These are phyloP conservation scores for Eumerus sabulonum DNA, from an alignment of 2,888 invertebrate species.

Conservation along the genomic window DNA sequence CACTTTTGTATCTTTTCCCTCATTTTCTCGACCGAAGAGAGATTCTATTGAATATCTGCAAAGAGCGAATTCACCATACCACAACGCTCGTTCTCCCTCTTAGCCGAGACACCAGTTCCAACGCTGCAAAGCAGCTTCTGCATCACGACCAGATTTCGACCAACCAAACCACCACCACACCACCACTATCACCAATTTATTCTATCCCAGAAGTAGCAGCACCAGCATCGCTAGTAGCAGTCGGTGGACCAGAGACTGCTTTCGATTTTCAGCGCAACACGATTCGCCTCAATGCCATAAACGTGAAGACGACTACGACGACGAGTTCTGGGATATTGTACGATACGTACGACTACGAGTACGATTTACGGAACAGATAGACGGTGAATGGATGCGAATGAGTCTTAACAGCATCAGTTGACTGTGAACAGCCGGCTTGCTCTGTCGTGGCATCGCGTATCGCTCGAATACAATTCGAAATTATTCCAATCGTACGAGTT, in stretches of 20 bases:
- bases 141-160: slow-evolving; percentile 52
- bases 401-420: slow-evolving; percentile 73
- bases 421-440: slow-evolving; percentile 77
- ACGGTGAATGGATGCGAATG: slow-evolving; percentile 66
- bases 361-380: slow-evolving; percentile 50
- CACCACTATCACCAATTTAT: too few species aligned
- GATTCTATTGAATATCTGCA: slow-evolving; percentile 1
- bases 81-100: slow-evolving; percentile 9
- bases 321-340: slow-evolving; percentile 50
- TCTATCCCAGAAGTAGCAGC: background rate
- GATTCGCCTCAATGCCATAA: slow-evolving; percentile 26
- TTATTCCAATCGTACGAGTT: slow-evolving; percentile 5
- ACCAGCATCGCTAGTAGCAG: slow-evolving; percentile 17
- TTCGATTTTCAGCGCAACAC: slow-evolving; percentile 65
- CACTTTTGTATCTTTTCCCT: too few species aligned
- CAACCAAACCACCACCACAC: slow-evolving; percentile 40
- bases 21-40: too few species aligned
- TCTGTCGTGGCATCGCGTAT: slow-evolving; percentile 73
- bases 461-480: slow-evolving; percentile 44
- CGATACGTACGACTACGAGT: slow-evolving; percentile 44
- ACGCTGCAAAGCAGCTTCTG: slow-evolving; percentile 31
- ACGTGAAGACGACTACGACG: slow-evolving; percentile 20
- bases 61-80: slow-evolving; percentile 41
- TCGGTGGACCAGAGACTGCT: slow-evolving; percentile 48
- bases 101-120: slow-evolving; percentile 51